These are phyloP conservation scores for Scarus forsteni DNA, from an alignment of 2,797 vertebrate species.

Conservation along the genomic window DNA sequence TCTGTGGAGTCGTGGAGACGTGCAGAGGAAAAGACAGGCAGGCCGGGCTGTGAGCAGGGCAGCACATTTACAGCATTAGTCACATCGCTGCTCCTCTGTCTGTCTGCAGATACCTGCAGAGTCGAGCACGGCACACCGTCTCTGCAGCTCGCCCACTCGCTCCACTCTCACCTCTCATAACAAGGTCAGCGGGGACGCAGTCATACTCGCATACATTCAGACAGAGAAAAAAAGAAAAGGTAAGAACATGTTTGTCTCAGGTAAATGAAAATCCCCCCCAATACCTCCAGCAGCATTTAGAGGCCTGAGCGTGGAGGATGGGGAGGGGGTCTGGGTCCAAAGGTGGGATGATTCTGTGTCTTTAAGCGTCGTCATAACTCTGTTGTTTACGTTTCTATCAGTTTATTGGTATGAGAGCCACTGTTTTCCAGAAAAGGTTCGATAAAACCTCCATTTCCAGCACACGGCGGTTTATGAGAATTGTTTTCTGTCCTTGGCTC, in stretches of 20 bases:
- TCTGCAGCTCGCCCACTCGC: conserved; percentile 42
- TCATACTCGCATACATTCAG: conserved; percentile 65
- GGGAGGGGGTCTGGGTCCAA: conserved; percentile 37
- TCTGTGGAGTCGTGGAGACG: conserved; percentile 52
- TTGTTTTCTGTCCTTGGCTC: conserved; percentile 6
- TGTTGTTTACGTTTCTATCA: conserved; percentile 31
- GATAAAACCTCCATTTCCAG: conserved; percentile 25
- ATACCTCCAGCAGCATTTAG: conserved; percentile 38
- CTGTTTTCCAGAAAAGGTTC: conserved; percentile 4
- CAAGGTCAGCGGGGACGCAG: conserved; percentile 81
- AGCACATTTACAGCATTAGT: conserved; percentile 77
- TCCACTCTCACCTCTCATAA: conserved; percentile 71
- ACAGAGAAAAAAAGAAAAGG: conserved; percentile 25
- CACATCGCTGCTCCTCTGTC: conserved; percentile 71
- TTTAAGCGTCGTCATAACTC: conserved; percentile 38
- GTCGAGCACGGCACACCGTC: conserved; percentile 53
- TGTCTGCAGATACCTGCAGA: conserved; percentile 68
- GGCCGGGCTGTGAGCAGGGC: conserved; percentile 50
- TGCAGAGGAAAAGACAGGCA: conserved; percentile 60
- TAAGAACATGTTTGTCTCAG: conserved; percentile 51
- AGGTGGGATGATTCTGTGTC: conserved; percentile 39
- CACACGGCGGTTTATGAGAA: conserved; percentile 16
- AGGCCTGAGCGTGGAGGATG: conserved; percentile 14
- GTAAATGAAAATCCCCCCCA: conserved; percentile 64
- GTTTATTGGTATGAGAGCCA: not conserved